Conservation (phyloP, 1,140 invertebrate species). For the Ectropis grisescens region DNA sequence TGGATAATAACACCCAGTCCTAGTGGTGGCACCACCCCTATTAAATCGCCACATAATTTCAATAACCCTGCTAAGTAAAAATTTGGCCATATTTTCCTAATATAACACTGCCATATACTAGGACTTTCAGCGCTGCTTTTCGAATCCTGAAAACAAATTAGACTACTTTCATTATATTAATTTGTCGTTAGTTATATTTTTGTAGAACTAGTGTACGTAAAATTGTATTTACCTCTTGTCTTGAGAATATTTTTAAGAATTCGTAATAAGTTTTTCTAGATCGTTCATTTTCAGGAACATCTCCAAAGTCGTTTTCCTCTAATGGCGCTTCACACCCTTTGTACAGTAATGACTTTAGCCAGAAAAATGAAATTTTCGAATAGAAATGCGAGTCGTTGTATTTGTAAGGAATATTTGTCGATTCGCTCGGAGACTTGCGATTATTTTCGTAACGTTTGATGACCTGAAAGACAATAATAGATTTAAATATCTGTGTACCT, state of each 20-base stretch:
- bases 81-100: constrained; percentile 78
- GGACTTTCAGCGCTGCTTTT: constrained; percentile 14
- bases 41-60: constrained; percentile 83
- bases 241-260: constrained; percentile 30
- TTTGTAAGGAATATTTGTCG: constrained; percentile 50
- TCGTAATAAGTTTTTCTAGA: constrained; percentile 67
- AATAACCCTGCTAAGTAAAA: constrained; percentile 80
- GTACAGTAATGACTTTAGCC: constrained; percentile 78
- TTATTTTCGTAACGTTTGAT: constrained; percentile 26
- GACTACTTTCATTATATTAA: too few relatives aligned
- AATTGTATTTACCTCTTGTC: too few relatives aligned
- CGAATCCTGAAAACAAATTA: constrained; percentile 23
- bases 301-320: constrained; percentile 78
- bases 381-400: constrained; percentile 76
- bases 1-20: constrained; percentile 81
- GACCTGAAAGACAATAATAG: constrained; percentile 34
- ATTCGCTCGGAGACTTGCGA: constrained; percentile 24
- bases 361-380: constrained; percentile 83
- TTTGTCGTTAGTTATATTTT: too few relatives aligned
- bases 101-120: constrained; percentile 76
- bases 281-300: constrained; percentile 76
- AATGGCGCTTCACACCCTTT: constrained; percentile 77
- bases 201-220: too few relatives aligned
- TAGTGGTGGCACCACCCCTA: constrained; percentile 82
- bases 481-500: too few relatives aligned